phyloP scores from a whole-genome alignment of 2,113 vertebrate genomes.

The Campylorhamphus procurvoides region DNA sequence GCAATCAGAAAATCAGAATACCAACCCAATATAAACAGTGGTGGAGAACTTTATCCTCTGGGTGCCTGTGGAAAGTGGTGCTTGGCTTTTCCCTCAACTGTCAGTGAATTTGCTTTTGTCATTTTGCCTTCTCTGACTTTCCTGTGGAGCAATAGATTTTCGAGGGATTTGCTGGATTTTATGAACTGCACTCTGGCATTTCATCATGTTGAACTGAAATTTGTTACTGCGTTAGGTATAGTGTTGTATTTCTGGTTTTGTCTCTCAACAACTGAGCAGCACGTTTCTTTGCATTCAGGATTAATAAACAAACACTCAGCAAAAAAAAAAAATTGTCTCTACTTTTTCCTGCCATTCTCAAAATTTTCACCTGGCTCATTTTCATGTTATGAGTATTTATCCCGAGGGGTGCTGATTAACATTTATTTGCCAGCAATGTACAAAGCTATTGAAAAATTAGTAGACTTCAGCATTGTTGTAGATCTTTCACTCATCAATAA shows the following conservation, averaged over 20 bases:
- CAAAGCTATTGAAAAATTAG: neutral
- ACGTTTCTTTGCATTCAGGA: neutral
- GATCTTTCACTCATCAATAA: neutral
- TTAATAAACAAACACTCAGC: neutral
- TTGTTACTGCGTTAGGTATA: neutral
- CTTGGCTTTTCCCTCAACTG: neutral
- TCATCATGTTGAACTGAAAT: neutral
- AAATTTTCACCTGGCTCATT: neutral
- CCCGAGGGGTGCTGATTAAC: neutral
- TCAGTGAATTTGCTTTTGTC: neutral
- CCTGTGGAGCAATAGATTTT: neutral
- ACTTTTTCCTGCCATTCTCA: neutral
- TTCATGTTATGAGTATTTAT: neutral
- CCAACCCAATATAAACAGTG: neutral
- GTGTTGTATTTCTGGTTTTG: neutral
- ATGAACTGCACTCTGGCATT: neutral
- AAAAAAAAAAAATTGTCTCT: neutral
- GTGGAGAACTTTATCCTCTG: neutral
- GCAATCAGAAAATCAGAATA: neutral
- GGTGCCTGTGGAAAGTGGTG: neutral
- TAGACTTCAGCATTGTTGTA: neutral
- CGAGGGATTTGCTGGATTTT: neutral
- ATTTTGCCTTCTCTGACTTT: neutral
- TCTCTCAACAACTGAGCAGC: neutral
- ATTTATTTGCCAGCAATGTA: neutral